Conservation (phyloP, 2,888 invertebrate genomes). For the Andrena camellia region DNA sequence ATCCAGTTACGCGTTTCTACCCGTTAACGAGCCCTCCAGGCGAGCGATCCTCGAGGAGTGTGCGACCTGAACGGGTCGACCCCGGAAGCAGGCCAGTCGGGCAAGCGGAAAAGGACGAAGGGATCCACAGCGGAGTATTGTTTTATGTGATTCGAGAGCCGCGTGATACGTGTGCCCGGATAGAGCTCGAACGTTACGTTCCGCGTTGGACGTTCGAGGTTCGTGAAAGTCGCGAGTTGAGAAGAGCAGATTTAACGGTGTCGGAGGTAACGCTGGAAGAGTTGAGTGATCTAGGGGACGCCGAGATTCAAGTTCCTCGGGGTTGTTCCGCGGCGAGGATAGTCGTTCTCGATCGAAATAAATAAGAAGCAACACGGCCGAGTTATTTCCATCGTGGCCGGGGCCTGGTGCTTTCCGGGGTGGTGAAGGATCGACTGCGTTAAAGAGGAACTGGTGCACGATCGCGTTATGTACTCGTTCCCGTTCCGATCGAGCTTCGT, state of each 20-base stretch:
- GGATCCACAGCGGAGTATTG: neutral
- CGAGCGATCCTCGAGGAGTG: neutral
- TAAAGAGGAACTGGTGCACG: slow-evolving; percentile 58
- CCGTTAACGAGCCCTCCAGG: neutral
- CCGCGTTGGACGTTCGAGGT: neutral
- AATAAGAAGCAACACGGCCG: slow-evolving; percentile 20
- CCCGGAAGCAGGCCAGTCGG: slow-evolving; percentile 10
- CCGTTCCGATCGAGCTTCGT: slow-evolving; percentile 12
- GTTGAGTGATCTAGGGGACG: slow-evolving; percentile 9
- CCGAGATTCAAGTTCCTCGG: neutral
- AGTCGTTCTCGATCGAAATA: slow-evolving; percentile 8
- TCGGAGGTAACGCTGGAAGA: slow-evolving; percentile 14
- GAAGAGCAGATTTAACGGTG: slow-evolving; percentile 7
- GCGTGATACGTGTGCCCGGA: neutral
- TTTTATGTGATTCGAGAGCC: neutral
- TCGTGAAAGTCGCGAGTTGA: slow-evolving; percentile 4
- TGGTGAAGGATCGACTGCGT: slow-evolving; percentile 48
- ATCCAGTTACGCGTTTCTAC: neutral
- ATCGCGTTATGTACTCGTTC: slow-evolving; percentile 1
- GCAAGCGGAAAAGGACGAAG: neutral
- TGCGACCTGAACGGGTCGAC: neutral
- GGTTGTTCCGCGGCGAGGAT: neutral
- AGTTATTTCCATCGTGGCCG: slow-evolving; percentile 14
- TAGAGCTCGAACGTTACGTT: neutral
- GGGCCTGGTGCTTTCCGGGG: slow-evolving; percentile 17